Evolutionary conservation across 2,113 vertebrate species (phyloP).

Genomic region (Urocitellus parryii): DNA sequence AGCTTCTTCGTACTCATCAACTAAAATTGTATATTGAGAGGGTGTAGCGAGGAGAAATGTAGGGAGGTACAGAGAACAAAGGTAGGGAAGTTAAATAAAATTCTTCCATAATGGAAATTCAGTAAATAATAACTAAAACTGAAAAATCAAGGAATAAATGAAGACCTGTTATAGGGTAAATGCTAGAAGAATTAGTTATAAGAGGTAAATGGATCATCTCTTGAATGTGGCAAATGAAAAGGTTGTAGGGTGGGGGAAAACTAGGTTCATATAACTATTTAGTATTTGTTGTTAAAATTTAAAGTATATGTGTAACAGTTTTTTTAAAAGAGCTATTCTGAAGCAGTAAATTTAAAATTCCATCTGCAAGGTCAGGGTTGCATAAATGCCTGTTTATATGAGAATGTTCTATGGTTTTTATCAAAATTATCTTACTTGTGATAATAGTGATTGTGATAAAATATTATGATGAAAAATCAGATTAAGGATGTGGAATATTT

Average conservation of each 20-base stretch:
- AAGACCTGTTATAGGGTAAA: background rate
- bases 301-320: background rate
- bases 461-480: background rate
- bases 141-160: background rate
- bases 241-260: background rate
- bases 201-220: background rate
- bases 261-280: background rate
- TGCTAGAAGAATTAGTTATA: background rate
- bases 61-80: background rate
- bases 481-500: background rate
- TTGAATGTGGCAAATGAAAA: background rate
- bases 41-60: background rate
- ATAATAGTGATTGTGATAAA: background rate
- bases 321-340: background rate
- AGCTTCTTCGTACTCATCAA: background rate
- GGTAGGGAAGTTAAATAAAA: background rate
- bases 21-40: background rate
- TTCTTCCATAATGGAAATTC: background rate
- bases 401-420: background rate
- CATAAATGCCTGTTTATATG: background rate
- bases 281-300: background rate
- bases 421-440: background rate
- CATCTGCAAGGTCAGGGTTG: background rate
- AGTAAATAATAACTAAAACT: background rate
- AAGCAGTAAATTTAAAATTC: background rate